A percentile compares a stretch with the other conserved stretches of the same genome.
Conservation (phyloP, 2,888 invertebrate genomes). For the Drosophila mimetica region DNA sequence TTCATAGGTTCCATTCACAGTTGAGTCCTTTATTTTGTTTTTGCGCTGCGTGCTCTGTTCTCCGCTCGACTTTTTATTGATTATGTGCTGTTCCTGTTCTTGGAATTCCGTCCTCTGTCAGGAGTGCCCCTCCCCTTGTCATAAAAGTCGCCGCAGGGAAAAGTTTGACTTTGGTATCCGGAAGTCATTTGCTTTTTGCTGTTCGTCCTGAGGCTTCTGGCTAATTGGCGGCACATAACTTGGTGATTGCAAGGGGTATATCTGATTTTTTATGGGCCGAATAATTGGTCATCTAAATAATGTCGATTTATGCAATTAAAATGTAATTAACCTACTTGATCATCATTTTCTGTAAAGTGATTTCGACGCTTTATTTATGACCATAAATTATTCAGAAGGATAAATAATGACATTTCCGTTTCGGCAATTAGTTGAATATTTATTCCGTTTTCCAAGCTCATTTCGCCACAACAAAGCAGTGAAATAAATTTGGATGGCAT, state of each 20-base stretch:
- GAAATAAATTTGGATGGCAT: slow-evolving; percentile 12
- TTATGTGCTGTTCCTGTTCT: slow-evolving; percentile 51
- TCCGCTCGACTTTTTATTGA: slow-evolving; percentile 65
- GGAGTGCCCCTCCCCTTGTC: slow-evolving; percentile 47
- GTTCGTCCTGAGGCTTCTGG: slow-evolving; percentile 7
- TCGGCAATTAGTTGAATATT: slow-evolving; percentile 1
- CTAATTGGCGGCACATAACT: slow-evolving; percentile 33
- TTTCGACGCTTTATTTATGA: slow-evolving; percentile 4
- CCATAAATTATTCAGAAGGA: slow-evolving; percentile 12
- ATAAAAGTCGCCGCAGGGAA: slow-evolving; percentile 6
- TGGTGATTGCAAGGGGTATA: background rate
- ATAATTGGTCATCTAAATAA: background rate
- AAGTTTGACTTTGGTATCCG: slow-evolving; percentile 37
- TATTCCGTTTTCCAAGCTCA: slow-evolving; percentile 8
- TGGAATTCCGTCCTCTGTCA: slow-evolving; percentile 34
- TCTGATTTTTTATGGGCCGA: background rate
- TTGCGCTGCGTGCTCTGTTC: slow-evolving; percentile 52
- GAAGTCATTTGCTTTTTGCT: slow-evolving; percentile 57
- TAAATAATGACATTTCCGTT: background rate
- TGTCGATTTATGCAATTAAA: background rate
- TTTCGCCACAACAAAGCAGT: background rate
- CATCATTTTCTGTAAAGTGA: background rate
- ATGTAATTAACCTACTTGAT: background rate
- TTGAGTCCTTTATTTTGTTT: slow-evolving; percentile 46
- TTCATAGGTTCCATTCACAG: slow-evolving; percentile 14